A percentile compares a stretch with the other conserved stretches of the same genome.
Evolutionary conservation across 2,113 vertebrate species (phyloP).

Genomic region (Cheirogaleus medius): DNA sequence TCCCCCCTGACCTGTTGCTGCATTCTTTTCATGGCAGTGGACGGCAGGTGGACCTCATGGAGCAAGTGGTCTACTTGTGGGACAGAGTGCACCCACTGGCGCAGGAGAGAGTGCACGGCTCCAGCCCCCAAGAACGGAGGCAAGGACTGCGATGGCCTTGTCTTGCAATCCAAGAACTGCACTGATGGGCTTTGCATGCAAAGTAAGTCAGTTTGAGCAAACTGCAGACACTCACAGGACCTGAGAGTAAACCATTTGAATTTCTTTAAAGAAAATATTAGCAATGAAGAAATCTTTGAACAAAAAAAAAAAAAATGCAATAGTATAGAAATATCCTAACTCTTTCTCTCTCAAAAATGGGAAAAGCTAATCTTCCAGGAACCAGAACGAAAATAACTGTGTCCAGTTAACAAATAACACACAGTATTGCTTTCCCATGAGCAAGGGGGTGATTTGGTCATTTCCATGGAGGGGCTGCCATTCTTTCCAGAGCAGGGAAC

Average conservation of each 20-base stretch:
- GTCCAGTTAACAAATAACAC: not conserved
- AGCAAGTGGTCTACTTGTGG: slow-evolving; percentile 97
- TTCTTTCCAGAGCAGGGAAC: not conserved
- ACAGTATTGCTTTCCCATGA: not conserved
- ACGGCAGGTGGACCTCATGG: slow-evolving; percentile 95
- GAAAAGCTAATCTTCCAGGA: not conserved
- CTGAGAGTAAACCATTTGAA: not conserved
- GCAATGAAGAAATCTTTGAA: not conserved
- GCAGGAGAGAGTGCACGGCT: slow-evolving; percentile 93
- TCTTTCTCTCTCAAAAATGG: not conserved
- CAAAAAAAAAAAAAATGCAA: not conserved
- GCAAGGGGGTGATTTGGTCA: not conserved
- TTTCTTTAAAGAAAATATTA: not conserved
- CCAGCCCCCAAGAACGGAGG: slow-evolving; percentile 95
- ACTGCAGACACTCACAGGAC: rapidly evolving
- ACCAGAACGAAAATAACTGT: slow-evolving; percentile 1
- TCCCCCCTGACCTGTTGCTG: not conserved
- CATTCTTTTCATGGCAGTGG: slow-evolving; percentile 86
- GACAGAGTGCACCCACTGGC: slow-evolving; percentile 97
- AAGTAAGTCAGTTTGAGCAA: slow-evolving; percentile 87
- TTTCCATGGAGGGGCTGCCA: not conserved
- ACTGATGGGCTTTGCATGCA: slow-evolving; percentile 97
- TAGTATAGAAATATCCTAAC: not conserved
- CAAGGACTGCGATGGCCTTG: slow-evolving; percentile 93
- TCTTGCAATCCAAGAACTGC: slow-evolving; percentile 96